Evolutionary conservation across 2,888 invertebrate species (phyloP), one percentile per base, ranked within the genome.

Genomic region (Dusona sp.): DNA sequence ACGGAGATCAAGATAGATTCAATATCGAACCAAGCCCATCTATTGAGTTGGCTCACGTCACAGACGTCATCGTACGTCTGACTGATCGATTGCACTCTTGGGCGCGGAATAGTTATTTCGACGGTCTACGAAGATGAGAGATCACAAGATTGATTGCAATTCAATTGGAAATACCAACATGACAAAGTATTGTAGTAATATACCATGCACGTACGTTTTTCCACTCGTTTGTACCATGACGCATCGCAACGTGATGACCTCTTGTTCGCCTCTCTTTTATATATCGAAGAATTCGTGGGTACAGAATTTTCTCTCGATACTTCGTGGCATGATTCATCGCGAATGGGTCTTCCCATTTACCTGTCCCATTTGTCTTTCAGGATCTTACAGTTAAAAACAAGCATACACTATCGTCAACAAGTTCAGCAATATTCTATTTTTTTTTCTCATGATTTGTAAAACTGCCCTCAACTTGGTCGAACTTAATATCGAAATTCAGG

Each of bases 131-230:
- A 38, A 36, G 57, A 48, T 2, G 13, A 25, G 70, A 82, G 70
- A 75, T 67, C 22, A 51, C 51, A 74, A 79, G 79, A 64, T 45
- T 29, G 13, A 68, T 36, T 29, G 77, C 72, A 51, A 81, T 79
- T 54, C 79, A 73, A 64, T 64, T 64, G 64, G 48, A 45, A 65
- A 65, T 38, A 74, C 29, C 25, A 16, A 38, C 19, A 65, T 38
- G 80, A 73, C 73, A 64, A 80, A 64, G 51, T 79, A 79, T 79
- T 36, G 45, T 48, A 38, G 22, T 29, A 75, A 42, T 68, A 79
- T 82, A 82, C 81, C 42, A 65, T 68, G 81, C 85, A 85, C 85
- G 81, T 85, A 85, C 75, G 42, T 48, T 73, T 61, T 79, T 73
- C 65, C 85, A 82, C 82, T 85, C 82, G 79, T 65, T 38, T 65